These are phyloP conservation scores for Loriculus beryllinus DNA, from an alignment of 2,797 vertebrate genomes.

Conservation along the genomic window DNA sequence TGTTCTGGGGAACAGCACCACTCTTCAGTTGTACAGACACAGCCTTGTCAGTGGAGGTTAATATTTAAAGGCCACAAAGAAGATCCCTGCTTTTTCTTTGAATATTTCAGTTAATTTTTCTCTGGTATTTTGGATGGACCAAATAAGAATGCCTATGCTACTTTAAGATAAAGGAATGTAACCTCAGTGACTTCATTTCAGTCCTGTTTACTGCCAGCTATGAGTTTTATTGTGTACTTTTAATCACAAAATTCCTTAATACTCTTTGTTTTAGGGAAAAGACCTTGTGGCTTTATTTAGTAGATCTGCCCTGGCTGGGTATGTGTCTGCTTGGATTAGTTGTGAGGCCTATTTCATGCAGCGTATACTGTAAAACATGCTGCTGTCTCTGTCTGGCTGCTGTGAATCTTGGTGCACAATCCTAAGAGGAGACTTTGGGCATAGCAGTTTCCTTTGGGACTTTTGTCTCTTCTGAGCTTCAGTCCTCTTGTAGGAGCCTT, in stretches of 20 bases:
- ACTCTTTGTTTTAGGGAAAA: background rate
- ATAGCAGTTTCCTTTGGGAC: background rate
- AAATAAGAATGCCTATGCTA: background rate
- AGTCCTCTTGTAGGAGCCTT: background rate
- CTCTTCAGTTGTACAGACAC: background rate
- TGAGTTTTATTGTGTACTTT: background rate
- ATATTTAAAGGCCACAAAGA: background rate
- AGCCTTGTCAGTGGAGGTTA: background rate
- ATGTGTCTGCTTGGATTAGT: slow-evolving; percentile 4
- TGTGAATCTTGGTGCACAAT: background rate
- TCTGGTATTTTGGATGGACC: background rate
- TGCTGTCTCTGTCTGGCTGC: background rate
- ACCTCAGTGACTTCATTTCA: background rate
- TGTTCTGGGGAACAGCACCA: background rate
- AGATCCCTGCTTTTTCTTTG: background rate
- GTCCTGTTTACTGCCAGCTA: background rate
- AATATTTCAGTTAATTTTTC: background rate
- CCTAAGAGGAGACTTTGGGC: background rate
- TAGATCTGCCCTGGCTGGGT: background rate
- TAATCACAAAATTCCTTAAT: slow-evolving; percentile 13
- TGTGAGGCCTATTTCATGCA: background rate
- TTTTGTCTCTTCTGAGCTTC: background rate
- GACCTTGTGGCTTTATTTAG: slow-evolving; percentile 3
- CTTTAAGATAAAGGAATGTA: slow-evolving; percentile 9
- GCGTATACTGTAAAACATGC: background rate